Base-by-base conservation (phyloP, 2,797 vertebrate genomes). In the Pseudochromis fuscus region DNA sequence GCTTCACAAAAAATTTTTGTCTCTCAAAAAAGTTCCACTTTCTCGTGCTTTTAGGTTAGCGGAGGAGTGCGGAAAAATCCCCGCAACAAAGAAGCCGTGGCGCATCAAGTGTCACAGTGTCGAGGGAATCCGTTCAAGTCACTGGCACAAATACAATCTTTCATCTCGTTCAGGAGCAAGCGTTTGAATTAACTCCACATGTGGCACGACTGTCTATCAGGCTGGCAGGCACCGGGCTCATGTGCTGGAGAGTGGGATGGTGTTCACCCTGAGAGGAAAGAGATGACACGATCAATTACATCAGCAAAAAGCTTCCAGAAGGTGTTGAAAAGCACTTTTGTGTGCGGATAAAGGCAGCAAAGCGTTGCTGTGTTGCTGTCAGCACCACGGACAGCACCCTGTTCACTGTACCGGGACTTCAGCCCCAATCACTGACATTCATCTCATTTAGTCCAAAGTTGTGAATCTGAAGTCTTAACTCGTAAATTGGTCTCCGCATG, bases 201-300 rank as follows among this genome's bases (percentile, higher is more conserved):
- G 80, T 72, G 80, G 77, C 57, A 61, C 30, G 79, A 56, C 64
- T 78, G 79, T 68, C 79, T 78, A 24, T 75, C 75, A 63, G 76
- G 52, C 66, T 46, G 81, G 31, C 59, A 74, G 62, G 70, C 62
- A 19, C n/a, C 37, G 58, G 65, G 50, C 63, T 68, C 42, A 21
- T 81, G 70, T 58, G 67, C n/a, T 42, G 49, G 75, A 48, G 65
- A 69, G 62, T 33, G 24, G 60, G 67, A 77, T 49, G 63, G 62
- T 75, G 73, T 80, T 86, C 53, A 19, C 67, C 67, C 75, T 24
- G 35, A 71, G 82, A 85, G 82, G 53, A 68, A 68, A 52, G 70
- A 82, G 46, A 82, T 74, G 85, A 89, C 87, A 87, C 33, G 62
- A 87, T 87, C 82, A 84, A 86, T 88, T 88, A 82, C 82, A 82